Evolutionary conservation across 2,888 invertebrate genomes (phyloP).

Genomic region (Aphodius granarius): DNA sequence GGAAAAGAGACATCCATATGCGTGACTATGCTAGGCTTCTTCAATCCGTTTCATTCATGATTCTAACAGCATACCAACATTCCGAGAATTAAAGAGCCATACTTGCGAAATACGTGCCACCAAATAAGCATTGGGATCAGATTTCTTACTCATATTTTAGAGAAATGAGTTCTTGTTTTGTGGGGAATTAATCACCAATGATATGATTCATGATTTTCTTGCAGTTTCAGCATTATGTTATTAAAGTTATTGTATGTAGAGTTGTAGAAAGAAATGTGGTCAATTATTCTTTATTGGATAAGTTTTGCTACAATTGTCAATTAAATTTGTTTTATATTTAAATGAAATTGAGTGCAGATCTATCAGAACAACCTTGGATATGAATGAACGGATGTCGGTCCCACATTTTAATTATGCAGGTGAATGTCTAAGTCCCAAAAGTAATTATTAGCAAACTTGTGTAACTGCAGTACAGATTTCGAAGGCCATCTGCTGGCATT

Average conservation of each 20-base stretch:
- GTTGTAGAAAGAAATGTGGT: background rate
- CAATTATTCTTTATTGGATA: background rate
- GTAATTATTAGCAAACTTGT: background rate
- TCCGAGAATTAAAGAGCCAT: background rate
- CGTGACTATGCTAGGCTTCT: background rate
- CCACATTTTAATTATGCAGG: background rate
- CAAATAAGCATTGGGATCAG: background rate
- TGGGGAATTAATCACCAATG: no score
- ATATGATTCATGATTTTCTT: no score
- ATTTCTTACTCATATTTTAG: background rate
- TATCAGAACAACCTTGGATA: background rate
- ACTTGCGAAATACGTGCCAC: background rate
- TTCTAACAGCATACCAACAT: background rate
- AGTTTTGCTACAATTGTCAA: background rate
- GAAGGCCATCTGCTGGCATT: background rate
- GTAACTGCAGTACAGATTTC: background rate
- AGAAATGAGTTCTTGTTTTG: background rate
- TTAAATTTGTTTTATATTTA: background rate
- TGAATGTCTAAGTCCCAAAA: background rate
- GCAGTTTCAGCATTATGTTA: no score
- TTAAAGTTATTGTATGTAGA: no score
- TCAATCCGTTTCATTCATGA: background rate
- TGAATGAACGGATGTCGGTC: background rate
- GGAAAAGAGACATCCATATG: background rate
- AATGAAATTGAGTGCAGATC: background rate